A percentile compares a stretch with the other conserved stretches of the same genome.
phyloP scores from a whole-genome alignment of 2,888 invertebrate species.

The Luperina testacea region DNA sequence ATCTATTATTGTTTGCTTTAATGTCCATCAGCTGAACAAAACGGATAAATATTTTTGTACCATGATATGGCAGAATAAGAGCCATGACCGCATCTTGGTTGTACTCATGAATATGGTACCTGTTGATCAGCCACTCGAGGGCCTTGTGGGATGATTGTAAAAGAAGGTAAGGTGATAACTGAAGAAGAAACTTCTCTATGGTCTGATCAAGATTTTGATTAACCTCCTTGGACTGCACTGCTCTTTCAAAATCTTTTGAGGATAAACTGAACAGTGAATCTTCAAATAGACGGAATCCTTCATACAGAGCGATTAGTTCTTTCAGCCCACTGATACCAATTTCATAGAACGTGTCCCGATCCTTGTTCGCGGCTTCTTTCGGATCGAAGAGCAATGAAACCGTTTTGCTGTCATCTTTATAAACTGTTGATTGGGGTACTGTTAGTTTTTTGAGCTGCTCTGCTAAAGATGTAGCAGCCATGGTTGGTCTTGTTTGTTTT shows the following conservation, averaged over 20 bases:
- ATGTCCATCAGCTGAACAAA: constrained; percentile 94
- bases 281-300: constrained; percentile 93
- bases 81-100: constrained; percentile 95
- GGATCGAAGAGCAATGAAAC: constrained; percentile 97
- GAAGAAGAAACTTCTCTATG: constrained; percentile 94
- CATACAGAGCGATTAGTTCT: constrained; percentile 94
- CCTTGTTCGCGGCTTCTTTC: constrained; percentile 96
- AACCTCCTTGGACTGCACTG: constrained; percentile 93
- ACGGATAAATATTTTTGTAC: constrained; percentile 96
- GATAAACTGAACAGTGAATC: constrained; percentile 94
- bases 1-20: constrained; percentile 90
- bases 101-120: constrained; percentile 96
- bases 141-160: constrained; percentile 96
- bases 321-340: constrained; percentile 96
- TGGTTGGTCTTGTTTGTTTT: constrained; percentile 53
- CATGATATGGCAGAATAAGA: constrained; percentile 97
- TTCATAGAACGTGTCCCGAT: constrained; percentile 95
- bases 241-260: constrained; percentile 94
- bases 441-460: constrained; percentile 94
- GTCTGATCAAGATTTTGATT: constrained; percentile 94
- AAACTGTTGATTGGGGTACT: constrained; percentile 93
- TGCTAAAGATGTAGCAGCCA: constrained; percentile 92
- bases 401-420: constrained; percentile 92
- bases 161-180: constrained; percentile 96
- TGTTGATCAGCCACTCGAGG: constrained; percentile 98